A percentile compares a stretch with the other conserved stretches of the same genome.
Evolutionary conservation across 2,797 vertebrate genomes (phyloP).

Genomic region (Malurus splendens): DNA sequence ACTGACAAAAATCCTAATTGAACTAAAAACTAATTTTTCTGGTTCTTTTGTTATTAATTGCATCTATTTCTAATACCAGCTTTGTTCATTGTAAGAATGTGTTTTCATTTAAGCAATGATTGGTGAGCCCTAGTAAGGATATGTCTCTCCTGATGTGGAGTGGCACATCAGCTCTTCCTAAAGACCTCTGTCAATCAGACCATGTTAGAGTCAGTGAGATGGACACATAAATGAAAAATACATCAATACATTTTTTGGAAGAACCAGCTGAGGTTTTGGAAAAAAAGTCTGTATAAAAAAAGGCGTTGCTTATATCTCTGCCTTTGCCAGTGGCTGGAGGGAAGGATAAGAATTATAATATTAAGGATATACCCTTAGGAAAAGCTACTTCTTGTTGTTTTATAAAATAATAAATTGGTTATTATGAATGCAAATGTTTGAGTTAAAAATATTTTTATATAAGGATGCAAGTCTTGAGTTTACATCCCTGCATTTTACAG

Average conservation of each 20-base stretch:
- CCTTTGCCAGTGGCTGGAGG: not conserved
- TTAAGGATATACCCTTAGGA: not conserved
- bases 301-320: not conserved
- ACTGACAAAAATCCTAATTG: not conserved
- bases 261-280: not conserved
- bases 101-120: not conserved
- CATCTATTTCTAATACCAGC: not conserved
- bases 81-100: not conserved
- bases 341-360: not conserved
- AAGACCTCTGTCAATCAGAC: not conserved
- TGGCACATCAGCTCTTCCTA: not conserved
- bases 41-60: not conserved
- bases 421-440: not conserved
- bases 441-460: not conserved
- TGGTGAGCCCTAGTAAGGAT: not conserved
- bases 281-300: fast-evolving
- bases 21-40: not conserved
- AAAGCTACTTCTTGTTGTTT: not conserved
- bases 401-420: not conserved
- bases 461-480: not conserved
- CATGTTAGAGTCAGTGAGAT: not conserved
- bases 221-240: not conserved
- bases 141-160: not conserved
- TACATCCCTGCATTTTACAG: not conserved
- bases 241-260: not conserved